Base-by-base conservation (phyloP, 2,797 vertebrate genomes). In the Takifugu rubripes region DNA sequence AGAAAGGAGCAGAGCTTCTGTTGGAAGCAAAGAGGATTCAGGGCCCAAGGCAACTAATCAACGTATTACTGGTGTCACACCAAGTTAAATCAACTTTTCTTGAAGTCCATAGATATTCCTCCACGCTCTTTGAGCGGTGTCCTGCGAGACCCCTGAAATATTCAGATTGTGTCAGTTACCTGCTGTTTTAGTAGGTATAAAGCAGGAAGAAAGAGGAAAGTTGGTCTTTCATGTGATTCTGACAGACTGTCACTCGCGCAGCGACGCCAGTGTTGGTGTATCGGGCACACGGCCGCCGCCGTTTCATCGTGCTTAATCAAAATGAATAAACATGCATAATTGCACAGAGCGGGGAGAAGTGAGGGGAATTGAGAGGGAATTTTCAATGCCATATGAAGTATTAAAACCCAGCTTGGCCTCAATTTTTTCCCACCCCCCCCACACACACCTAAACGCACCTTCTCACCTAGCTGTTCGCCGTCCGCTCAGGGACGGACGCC, bases 261-360 rank as follows among this genome's bases (percentile, higher is more conserved):
- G 70, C 48, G 71, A 70, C 74, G 79, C 81, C 75, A 79, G 79
- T 45, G 74, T 52, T 69, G 65, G n/a, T 47, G 24, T 46, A 31
- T 25, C 49, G 52, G 56, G 27, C 70, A 56, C 50, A n/a, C 58
- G 55, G 72, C 75, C 62, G 84, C 75, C 70, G 31, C 0, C 73
- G 59, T 80, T 82, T 81, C 82, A 76, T 88, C 75, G 44, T 49
- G 21, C 70, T 63, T 87, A 88, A 89, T 89, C 86, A 86, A 82
- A 87, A 82, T 81, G 87, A 88, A 88, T 88, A 86, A 90, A 89
- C 87, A 87, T 87, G 75, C 69, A 82, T 90, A 89, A 91, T 92
- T 85, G 87, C 81, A 51, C 72, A 74, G 80, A 83, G 78, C 60
- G 42, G 79, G 75, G 78, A 86, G 83, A 78, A 80, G 73, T 84